These are phyloP conservation scores for Oncorhynchus mykiss DNA, from an alignment of 2,113 vertebrate genomes.

Conservation along the genomic window DNA sequence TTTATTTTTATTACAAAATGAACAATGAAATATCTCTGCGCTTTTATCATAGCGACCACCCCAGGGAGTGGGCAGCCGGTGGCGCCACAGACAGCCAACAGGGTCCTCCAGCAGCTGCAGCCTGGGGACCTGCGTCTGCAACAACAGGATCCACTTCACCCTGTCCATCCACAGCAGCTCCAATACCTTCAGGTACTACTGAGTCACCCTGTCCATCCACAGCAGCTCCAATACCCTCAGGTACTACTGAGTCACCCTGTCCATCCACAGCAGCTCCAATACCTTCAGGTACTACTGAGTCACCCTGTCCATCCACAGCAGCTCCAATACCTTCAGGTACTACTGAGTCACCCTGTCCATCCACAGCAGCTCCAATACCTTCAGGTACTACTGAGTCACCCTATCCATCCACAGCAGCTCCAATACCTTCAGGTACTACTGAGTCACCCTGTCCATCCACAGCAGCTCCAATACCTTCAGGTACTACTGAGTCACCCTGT, in stretches of 20 bases:
- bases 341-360: slow-evolving; percentile 67
- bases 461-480: slow-evolving; percentile 82
- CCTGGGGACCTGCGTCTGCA: slow-evolving; percentile 93
- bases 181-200: slow-evolving; percentile 82
- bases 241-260: slow-evolving; percentile 66
- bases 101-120: slow-evolving; percentile 93
- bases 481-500: slow-evolving; percentile 66
- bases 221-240: slow-evolving; percentile 82
- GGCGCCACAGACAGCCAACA: slow-evolving; percentile 64
- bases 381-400: slow-evolving; percentile 69
- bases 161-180: slow-evolving; percentile 80
- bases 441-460: slow-evolving; percentile 77
- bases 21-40: background rate
- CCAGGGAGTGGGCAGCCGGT: slow-evolving; percentile 70
- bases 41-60: slow-evolving; percentile 58
- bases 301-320: slow-evolving; percentile 80
- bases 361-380: slow-evolving; percentile 82
- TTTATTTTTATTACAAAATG: too few species aligned
- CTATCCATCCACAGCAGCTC: slow-evolving; percentile 80
- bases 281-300: slow-evolving; percentile 74
- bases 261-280: slow-evolving; percentile 83
- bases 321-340: slow-evolving; percentile 83
- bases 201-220: slow-evolving; percentile 73
- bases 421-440: slow-evolving; percentile 82
- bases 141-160: slow-evolving; percentile 71